Conservation (phyloP, 2,888 invertebrate genomes). For the Amphipoea lucens region DNA sequence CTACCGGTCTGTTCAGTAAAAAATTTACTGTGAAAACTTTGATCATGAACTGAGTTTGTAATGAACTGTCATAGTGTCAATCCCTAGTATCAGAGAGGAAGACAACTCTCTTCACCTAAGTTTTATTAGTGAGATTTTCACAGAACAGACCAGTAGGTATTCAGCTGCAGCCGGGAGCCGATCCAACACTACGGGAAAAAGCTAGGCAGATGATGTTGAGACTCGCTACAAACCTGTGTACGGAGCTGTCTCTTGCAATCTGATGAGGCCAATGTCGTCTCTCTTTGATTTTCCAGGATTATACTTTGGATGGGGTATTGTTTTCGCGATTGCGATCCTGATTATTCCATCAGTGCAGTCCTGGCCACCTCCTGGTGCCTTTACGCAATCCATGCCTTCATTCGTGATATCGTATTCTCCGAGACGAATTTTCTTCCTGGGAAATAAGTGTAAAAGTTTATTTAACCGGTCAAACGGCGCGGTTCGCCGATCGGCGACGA, state of each 20-base stretch:
- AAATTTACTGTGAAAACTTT: no score
- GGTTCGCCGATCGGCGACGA: no score
- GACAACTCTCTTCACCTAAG: no score
- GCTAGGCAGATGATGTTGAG: not conserved
- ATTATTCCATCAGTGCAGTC: slow-evolving; percentile 48
- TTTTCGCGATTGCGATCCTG: slow-evolving; percentile 31
- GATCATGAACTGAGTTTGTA: no score
- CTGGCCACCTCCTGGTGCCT: not conserved
- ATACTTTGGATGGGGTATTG: slow-evolving; percentile 53
- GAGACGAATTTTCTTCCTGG: slow-evolving; percentile 35
- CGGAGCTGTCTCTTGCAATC: slow-evolving; percentile 31
- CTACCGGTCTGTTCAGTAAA: no score
- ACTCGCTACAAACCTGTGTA: slow-evolving; percentile 35
- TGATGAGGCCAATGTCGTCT: slow-evolving; percentile 54
- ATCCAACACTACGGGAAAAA: not conserved
- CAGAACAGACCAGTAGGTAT: no score
- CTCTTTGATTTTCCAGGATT: not conserved
- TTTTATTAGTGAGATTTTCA: no score
- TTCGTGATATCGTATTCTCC: slow-evolving; percentile 48
- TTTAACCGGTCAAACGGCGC: no score
- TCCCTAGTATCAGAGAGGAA: no score
- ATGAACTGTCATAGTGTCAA: no score
- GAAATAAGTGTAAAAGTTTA: slow-evolving; percentile 1
- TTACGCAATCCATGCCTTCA: slow-evolving; percentile 45
- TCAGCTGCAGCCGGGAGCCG: not conserved